phyloP scores from a whole-genome alignment of 2,113 vertebrate genomes.

The Myotis davidii region DNA sequence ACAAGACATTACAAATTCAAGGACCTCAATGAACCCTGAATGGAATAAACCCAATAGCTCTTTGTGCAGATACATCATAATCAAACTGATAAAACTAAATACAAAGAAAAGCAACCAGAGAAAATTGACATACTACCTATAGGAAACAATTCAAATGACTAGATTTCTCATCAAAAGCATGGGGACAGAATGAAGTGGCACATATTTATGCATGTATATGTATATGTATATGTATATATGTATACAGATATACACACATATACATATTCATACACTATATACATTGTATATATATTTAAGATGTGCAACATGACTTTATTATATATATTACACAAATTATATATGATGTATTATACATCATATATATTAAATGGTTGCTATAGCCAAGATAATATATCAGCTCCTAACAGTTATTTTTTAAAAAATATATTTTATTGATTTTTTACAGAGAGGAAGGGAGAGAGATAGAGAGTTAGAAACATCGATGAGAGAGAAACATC shows the following conservation, averaged over 20 bases:
- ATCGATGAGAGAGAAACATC: too few relatives aligned
- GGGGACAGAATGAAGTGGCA: not conserved
- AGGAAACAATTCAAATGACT: not conserved
- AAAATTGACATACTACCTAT: not conserved
- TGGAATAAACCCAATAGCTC: not conserved
- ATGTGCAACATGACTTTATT: too few relatives aligned
- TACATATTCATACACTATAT: too few relatives aligned
- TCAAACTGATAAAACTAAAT: not conserved
- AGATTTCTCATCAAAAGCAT: not conserved
- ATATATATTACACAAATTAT: not conserved
- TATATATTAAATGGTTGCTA: not conserved
- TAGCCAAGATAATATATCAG: not conserved
- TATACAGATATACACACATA: too few relatives aligned
- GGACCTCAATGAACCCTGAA: not conserved
- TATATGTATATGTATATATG: too few relatives aligned
- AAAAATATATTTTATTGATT: too few relatives aligned
- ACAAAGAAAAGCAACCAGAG: not conserved
- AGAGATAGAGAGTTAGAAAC: too few relatives aligned
- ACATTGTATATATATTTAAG: too few relatives aligned
- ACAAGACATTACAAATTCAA: not conserved
- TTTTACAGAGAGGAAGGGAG: too few relatives aligned
- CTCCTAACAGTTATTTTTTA: not conserved
- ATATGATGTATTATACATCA: not conserved
- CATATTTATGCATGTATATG: too few relatives aligned
- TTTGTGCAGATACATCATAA: not conserved